These are phyloP conservation scores for Saccostrea glomerata DNA, from an alignment of 1,140 invertebrate genomes.

Conservation along the genomic window DNA sequence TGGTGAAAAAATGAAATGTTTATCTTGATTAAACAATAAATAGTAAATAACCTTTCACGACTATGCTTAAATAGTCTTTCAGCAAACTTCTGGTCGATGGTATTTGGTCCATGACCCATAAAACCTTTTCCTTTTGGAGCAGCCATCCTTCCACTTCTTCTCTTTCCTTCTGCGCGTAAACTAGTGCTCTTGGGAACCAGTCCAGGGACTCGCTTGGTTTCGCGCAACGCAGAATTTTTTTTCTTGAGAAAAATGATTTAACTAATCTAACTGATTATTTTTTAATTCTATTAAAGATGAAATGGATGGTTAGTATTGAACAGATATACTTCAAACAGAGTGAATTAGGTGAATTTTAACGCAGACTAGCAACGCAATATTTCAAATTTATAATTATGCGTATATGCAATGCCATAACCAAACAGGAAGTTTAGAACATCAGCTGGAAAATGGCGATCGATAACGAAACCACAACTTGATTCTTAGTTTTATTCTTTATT, in stretches of 20 bases:
- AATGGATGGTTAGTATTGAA: no score
- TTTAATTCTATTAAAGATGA: no score
- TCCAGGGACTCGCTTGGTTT: not conserved
- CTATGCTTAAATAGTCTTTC: constrained; percentile 40
- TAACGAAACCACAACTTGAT: not conserved
- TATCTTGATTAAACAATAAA: not conserved
- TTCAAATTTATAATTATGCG: not conserved
- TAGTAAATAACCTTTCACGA: constrained; percentile 35
- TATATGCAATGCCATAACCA: not conserved
- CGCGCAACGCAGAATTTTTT: no score
- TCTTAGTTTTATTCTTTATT: not conserved
- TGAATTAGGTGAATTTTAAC: not conserved
- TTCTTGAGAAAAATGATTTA: no score
- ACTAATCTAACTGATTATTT: no score
- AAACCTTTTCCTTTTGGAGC: constrained; percentile 40
- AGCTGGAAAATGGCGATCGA: constrained; percentile 34
- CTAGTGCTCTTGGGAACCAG: constrained; percentile 5
- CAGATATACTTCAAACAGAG: not conserved
- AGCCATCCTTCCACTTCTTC: not conserved
- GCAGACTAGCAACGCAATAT: not conserved
- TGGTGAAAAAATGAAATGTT: not conserved
- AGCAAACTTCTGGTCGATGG: constrained; percentile 39
- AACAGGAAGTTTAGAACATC: constrained; percentile 19
- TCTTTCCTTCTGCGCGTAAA: not conserved
- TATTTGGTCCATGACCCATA: constrained; percentile 40